Base-by-base conservation (phyloP, 2,113 vertebrate genomes). In the Camelus bactrianus region DNA sequence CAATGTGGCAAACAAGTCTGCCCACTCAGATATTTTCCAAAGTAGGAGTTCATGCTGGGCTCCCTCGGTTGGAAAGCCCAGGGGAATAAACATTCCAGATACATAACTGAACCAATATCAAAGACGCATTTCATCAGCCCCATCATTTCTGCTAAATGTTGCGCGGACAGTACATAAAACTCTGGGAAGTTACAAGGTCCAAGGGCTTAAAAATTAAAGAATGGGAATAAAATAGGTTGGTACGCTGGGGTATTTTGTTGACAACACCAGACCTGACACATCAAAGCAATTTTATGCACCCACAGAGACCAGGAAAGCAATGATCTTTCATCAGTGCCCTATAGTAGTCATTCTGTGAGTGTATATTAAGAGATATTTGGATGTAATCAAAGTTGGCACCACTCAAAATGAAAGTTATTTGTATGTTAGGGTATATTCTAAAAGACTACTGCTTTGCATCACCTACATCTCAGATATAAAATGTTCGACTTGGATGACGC, bases 1-100 rank as follows among this genome's bases (percentile, higher is more conserved):
- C 95, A 97, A 97, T 98, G 96, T 98, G 95, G 96, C 96, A 96
- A 97, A 95, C 17, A 50, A 92, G 80, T 96, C 96, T 97, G 95
- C 96, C 98, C 93, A 98, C 96, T 96, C 96, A 98, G 97, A 98
- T 98, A 95, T 90, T 97, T 98, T 97, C 96, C 98, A 88, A 87
- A 97, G 98, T 96, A 96, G 97, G 96, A 97, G 96, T 96, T 94
- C 92, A 94, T 67, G 94, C 94, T 89, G 87, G 73, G 97, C 62
- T 96, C 72, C 93, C 95, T 93, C 87, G 22, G 86, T 75, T 95
- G 72, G 97, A 92, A 94, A 97, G 87, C 96, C 69, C 76, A 28
- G 22, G 92, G 87, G 83, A 97, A 97, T 87, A 97, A 98, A 96
- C 93, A 97, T 84, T 89, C 89, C 70, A 93, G 79, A 91, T 95